Percentiles rank a stretch among this genome's conserved stretches.
Evolutionary conservation across 2,113 vertebrate genomes (phyloP).

Genomic region (Rissa tridactyla): DNA sequence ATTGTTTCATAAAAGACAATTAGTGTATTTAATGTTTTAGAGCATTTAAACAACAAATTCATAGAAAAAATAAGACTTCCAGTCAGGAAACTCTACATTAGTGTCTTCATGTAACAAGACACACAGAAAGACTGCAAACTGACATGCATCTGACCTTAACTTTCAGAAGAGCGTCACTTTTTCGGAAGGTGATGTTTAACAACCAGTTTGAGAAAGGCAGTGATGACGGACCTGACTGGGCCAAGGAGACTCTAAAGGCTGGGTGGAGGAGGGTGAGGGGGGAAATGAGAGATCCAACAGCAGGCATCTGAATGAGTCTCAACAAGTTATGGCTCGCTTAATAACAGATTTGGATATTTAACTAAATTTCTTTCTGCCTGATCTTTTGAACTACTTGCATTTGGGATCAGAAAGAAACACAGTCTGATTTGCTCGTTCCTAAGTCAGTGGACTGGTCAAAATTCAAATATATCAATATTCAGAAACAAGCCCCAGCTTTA

Average conservation of each 20-base stretch:
- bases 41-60: not conserved
- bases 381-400: not conserved
- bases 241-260: not conserved
- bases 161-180: not conserved
- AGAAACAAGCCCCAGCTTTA: not conserved
- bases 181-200: not conserved
- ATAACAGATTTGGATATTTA: not conserved
- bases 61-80: not conserved
- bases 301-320: not conserved
- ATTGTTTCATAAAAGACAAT: conserved; percentile 9
- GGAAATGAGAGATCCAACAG: not conserved
- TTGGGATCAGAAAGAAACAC: not conserved
- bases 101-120: not conserved
- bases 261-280: not conserved
- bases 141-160: not conserved
- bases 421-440: not conserved
- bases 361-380: not conserved
- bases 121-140: not conserved
- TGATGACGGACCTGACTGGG: not conserved
- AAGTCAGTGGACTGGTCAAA: not conserved
- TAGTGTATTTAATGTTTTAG: not conserved
- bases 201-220: not conserved
- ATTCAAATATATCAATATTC: not conserved
- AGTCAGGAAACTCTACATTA: not conserved
- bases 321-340: not conserved